Base-by-base conservation (phyloP, 2,888 invertebrate genomes). In the Heteromurus nitidus region DNA sequence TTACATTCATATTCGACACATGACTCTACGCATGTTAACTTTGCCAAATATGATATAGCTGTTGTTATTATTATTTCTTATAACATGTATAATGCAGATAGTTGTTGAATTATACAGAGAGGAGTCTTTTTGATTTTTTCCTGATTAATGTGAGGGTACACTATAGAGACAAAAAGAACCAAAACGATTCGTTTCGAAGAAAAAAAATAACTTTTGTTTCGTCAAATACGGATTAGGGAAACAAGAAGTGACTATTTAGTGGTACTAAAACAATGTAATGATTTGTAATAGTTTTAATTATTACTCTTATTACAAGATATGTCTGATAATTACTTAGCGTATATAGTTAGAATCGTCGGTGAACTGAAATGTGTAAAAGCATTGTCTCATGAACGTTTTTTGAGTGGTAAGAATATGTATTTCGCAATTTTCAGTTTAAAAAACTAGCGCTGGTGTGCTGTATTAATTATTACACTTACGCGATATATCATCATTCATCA, bases 21-120 rank as follows among this genome's bases (percentile, higher is more conserved):
- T 53, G 69, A 69, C 69, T 70, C 53, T 42, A 60, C 70, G 77
- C 70, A 62, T 69, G 30, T 62, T n/a, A 77, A 77, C 69, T 69
- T 69, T 64, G 77, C 69, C 77, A 69, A 77, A 70, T 11, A 13
- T n/a, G 9, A 28, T 20, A 22, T 64, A 64, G 64, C 36, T 64
- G 42, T 64, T 42, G 64, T 64, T 64, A 26, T 55, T n/a, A n/a
- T n/a, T n/a, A n/a, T n/a, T n/a, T n/a, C n/a, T n/a, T n/a, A n/a
- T n/a, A n/a, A n/a, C n/a, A n/a, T n/a, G n/a, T n/a, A n/a, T n/a
- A n/a, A n/a, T n/a, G n/a, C n/a, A n/a, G 55, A 7, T 55, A 26
- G 31, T 60, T 60, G 60, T 60, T 60, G 28, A 60, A 3, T 30
- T 30, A 55, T 55, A n/a, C n/a, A n/a, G n/a, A n/a, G n/a, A n/a